phyloP scores from a whole-genome alignment of 1,140 invertebrate genomes.

The Aradophagus sp. region DNA sequence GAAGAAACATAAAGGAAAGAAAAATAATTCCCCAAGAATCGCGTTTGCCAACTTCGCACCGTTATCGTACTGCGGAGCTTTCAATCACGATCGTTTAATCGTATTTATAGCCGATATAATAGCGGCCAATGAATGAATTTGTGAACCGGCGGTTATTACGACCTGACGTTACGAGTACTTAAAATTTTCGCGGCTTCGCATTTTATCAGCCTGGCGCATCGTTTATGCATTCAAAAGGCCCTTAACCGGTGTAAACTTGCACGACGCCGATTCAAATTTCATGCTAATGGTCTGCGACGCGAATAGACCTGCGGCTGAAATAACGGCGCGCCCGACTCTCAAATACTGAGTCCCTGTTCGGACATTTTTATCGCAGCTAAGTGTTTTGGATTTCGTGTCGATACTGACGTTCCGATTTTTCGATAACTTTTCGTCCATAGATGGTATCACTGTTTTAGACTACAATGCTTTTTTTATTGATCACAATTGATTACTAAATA shows the following conservation, averaged over 20 bases:
- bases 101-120: conserved; percentile 7
- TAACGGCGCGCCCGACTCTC: conserved; percentile 14
- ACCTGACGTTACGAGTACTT: conserved; percentile 16
- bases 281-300: conserved; percentile 38
- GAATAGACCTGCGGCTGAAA: conserved; percentile 24
- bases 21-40: too few relatives aligned
- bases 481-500: too few relatives aligned
- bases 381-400: too few relatives aligned
- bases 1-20: too few relatives aligned
- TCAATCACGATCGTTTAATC: too few relatives aligned
- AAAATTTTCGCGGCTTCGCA: conserved; percentile 36
- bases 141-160: conserved; percentile 7
- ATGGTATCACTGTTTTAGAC: too few relatives aligned
- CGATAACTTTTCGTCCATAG: too few relatives aligned
- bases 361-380: conserved; percentile 1
- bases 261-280: conserved; percentile 42
- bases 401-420: too few relatives aligned
- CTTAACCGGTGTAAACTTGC: conserved; percentile 40
- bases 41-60: too few relatives aligned
- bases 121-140: conserved; percentile 16
- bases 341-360: conserved; percentile 8
- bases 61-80: too few relatives aligned
- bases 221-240: conserved; percentile 51
- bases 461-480: too few relatives aligned
- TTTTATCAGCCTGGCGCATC: conserved; percentile 40